phyloP scores from a whole-genome alignment of 2,797 vertebrate genomes.

The Kryptolebias ocellatus region DNA sequence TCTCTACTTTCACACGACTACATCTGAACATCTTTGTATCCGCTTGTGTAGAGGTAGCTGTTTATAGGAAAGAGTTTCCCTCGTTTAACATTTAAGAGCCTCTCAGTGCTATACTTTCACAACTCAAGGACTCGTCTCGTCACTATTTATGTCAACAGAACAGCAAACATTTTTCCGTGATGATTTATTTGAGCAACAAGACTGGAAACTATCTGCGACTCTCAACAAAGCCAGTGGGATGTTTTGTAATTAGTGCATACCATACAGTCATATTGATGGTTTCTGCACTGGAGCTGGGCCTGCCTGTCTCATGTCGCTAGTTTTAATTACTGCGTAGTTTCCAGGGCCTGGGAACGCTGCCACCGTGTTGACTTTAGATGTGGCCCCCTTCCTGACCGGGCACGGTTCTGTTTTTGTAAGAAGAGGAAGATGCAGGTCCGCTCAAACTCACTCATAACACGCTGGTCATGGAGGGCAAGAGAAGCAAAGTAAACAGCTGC shows the following conservation, averaged over 20 bases:
- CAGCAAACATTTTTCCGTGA: neutral
- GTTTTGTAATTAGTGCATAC: slow-evolving; percentile 8
- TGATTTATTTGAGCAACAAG: slow-evolving; percentile 17
- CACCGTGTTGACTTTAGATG: slow-evolving; percentile 78
- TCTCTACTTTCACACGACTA: neutral
- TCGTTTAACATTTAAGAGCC: neutral
- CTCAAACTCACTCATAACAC: slow-evolving; percentile 41
- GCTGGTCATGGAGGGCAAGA: slow-evolving; percentile 22
- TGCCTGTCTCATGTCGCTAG: slow-evolving; percentile 51
- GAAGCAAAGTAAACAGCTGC: slow-evolving; percentile 21
- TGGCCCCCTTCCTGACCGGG: slow-evolving; percentile 62
- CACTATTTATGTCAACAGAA: slow-evolving; percentile 1
- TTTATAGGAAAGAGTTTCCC: neutral
- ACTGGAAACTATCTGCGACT: neutral
- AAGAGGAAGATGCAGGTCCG: slow-evolving; percentile 51
- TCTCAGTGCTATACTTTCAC: neutral
- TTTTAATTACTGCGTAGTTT: slow-evolving; percentile 63
- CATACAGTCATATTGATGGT: slow-evolving; percentile 14
- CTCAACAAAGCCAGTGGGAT: neutral
- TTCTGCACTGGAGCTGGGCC: slow-evolving; percentile 11
- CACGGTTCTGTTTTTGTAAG: slow-evolving; percentile 66
- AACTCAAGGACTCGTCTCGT: slow-evolving; percentile 1
- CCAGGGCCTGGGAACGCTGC: slow-evolving; percentile 74
- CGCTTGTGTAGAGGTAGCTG: neutral
- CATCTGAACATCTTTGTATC: neutral